Conservation (phyloP, 2,888 invertebrate genomes). For the Drosophila quinaria region DNA sequence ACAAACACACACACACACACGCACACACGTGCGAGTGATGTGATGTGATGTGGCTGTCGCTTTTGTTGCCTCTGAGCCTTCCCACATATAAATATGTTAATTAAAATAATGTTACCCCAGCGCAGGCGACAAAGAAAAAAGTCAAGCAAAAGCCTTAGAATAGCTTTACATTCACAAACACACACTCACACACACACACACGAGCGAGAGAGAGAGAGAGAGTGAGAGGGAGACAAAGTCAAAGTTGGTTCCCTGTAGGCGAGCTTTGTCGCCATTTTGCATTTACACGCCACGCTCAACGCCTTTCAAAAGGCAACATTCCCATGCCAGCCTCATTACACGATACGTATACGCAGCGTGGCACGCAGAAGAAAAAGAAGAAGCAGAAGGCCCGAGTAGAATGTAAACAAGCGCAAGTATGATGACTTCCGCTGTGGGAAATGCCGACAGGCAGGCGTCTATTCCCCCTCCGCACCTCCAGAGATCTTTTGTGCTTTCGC, state of each 20-base stretch:
- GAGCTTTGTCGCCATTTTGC: slow-evolving; percentile 83
- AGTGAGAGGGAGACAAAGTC: neutral
- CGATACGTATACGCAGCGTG: slow-evolving; percentile 72
- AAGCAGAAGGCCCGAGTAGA: slow-evolving; percentile 35
- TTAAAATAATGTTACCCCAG: slow-evolving; percentile 83
- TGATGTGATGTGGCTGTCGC: slow-evolving; percentile 43
- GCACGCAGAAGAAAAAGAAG: slow-evolving; percentile 18
- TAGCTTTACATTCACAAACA: slow-evolving; percentile 49
- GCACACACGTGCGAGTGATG: slow-evolving; percentile 8
- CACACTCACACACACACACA: slow-evolving; percentile 21
- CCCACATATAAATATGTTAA: slow-evolving; percentile 81
- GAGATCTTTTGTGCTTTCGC: slow-evolving; percentile 61
- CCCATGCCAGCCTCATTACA: slow-evolving; percentile 66
- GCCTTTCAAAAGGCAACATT: slow-evolving; percentile 72
- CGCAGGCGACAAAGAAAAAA: slow-evolving; percentile 55
- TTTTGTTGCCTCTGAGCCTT: slow-evolving; percentile 58
- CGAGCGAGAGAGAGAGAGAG: slow-evolving; percentile 2
- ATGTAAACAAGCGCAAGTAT: slow-evolving; percentile 77
- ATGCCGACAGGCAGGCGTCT: slow-evolving; percentile 64
- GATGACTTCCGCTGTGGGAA: slow-evolving; percentile 79
- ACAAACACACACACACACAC: slow-evolving; percentile 28
- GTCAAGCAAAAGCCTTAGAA: slow-evolving; percentile 74
- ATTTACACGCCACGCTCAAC: slow-evolving; percentile 80
- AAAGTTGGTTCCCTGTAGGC: slow-evolving; percentile 71
- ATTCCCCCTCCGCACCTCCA: neutral